Base-by-base conservation (phyloP, 2,797 vertebrate genomes). In the Schizothorax lantsangensis region DNA sequence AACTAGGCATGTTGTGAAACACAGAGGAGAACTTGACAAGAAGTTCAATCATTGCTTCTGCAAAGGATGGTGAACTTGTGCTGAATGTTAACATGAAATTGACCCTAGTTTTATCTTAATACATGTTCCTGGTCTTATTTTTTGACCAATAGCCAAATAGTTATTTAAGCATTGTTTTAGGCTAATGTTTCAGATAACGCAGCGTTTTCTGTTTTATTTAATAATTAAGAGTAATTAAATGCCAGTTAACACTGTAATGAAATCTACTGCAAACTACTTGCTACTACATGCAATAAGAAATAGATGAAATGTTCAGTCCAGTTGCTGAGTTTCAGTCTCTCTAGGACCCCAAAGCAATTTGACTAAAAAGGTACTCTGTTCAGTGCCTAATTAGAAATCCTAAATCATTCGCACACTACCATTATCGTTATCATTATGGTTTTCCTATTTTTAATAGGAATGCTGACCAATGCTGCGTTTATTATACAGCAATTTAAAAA, bases 21-120 rank as follows among this genome's bases (percentile, higher is more conserved):
- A 73, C 23, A 33, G 14, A 78, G 8, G 17, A 75, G 73, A 75
- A 30, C 73, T 52, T 12, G 26, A 40, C 40, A 73, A 73, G 71
- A 73, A 45, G n/a, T 73, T 47, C 62, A 66, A 66, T 26, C 71
- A 73, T 45, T 26, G 71, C 71, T 47, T 73, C 43, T 47, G 43
- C 4, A 52, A 49, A 49, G 26, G 17, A 75, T 52, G 11, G 26
- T 30, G 73, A 75, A 75, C 26, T 75, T 52, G 14, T 73, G 40
- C 19, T 75, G 15, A 52, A 75, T 26, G n/a, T 30, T 19, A 17
- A 19, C 45, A 33, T 49, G 14, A 49, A 30, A 47, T 26, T 9
- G 3, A 17, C n/a, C 21, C 11, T 45, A 45, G 43, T 43, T 69
- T 38, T 64, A 2, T 45, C 38, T 45, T 3, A n/a, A 73, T 21